phyloP scores from a whole-genome alignment of 1,140 invertebrate genomes.

The Eulimnadia texana region DNA sequence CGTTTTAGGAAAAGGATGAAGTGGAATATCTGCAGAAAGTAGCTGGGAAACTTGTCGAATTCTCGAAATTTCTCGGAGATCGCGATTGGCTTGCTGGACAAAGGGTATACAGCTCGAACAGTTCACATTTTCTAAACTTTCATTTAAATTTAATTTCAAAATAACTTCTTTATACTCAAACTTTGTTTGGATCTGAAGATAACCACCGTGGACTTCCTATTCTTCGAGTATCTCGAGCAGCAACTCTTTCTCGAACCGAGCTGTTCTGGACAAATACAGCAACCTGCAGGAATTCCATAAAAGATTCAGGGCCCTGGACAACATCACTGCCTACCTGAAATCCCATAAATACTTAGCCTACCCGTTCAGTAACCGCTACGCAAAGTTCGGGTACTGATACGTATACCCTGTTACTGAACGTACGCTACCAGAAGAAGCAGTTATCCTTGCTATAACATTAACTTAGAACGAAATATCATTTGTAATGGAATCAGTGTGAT shows the following conservation, averaged over 20 bases:
- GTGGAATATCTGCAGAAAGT: constrained; percentile 26
- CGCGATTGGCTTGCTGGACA: constrained; percentile 33
- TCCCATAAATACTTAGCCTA: constrained; percentile 25
- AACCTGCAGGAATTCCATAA: constrained; percentile 28
- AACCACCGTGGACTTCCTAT: constrained; percentile 34
- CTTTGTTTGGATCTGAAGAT: too few relatives aligned
- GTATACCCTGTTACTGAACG: background rate
- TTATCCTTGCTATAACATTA: too few relatives aligned
- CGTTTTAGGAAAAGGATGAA: constrained; percentile 29
- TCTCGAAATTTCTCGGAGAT: constrained; percentile 32
- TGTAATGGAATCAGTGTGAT: too few relatives aligned
- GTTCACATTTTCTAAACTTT: too few relatives aligned
- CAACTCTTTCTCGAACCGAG: constrained; percentile 27
- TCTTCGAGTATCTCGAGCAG: constrained; percentile 35
- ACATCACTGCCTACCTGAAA: constrained; percentile 27
- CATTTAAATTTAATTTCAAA: too few relatives aligned
- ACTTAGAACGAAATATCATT: too few relatives aligned
- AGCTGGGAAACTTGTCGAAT: constrained; percentile 24
- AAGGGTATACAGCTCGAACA: constrained; percentile 29
- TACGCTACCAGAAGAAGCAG: too few relatives aligned
- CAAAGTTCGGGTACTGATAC: constrained; percentile 12
- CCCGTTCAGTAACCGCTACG: constrained; percentile 27
- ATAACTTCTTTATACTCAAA: too few relatives aligned
- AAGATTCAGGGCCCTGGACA: constrained; percentile 27
- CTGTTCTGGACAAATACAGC: constrained; percentile 28